Base-by-base conservation (phyloP, 2,888 invertebrate genomes). In the Notodonta ziczac region DNA sequence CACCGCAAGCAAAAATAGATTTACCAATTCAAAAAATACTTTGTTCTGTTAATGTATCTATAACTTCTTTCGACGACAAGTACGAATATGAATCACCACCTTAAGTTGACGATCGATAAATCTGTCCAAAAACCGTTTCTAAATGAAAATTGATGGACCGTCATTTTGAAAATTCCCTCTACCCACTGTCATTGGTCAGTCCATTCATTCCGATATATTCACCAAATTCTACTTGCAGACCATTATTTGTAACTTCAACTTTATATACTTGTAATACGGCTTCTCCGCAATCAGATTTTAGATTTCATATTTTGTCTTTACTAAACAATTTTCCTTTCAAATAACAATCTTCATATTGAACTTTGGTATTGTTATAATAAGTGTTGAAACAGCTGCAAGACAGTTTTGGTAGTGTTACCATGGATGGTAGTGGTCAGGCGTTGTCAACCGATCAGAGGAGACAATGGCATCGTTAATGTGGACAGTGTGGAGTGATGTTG, bases 391-490 rank as follows among this genome's bases (percentile, higher is more conserved):
- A 9, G 44, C n/a, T 32, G 63, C 57, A 59, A 60, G 60, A 57
- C 14, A 51, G 62, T 53, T 35, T 62, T 72, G 57, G 57, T 51
- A 39, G 69, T 65, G 69, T 80, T 67, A 77, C 75, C 72, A 80
- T 73, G 82, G 81, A 81, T 83, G 82, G 74, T 77, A 78, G 87
- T 88, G 90, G 88, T 89, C 91, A 89, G 85, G 83, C 83, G 87
- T 90, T 90, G 79, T 85, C 83, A 70, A 65, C 63, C 68, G 73
- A 75, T 75, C 73, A 63, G 81, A 73, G 84, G 74, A 90, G 89
- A 93, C 93, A 93, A 93, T 93, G 79, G 91, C 82, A 84, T 92
- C 91, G 86, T 92, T 92, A 91, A 86, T 87, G 84, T 87, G 88
- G 87, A 86, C 88, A 86, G 78, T 78, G 73, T 76, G 74, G 85